Evolutionary conservation across 2,888 invertebrate genomes (phyloP), one percentile per base, ranked within the genome.

Genomic region (Mesorhabditis belari): DNA sequence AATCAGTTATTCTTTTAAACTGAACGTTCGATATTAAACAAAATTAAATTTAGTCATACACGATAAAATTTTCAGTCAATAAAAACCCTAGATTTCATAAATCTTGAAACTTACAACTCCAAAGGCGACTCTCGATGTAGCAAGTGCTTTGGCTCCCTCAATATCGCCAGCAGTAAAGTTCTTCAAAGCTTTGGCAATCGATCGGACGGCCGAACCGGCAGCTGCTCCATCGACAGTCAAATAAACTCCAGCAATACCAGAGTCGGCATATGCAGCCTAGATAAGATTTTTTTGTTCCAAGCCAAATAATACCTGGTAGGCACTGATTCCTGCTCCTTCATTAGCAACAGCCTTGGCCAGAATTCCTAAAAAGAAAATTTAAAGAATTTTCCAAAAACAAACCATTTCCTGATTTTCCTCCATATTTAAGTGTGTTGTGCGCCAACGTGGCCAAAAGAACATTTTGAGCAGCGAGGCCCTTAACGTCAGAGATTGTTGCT

Each of bases 181-280:
- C 52, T 75, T 76, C 25, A 78, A 52, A 4, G 70, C 71, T 25
- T 61, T 61, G 17, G 65, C 70, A 27, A 74, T 74, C 21, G 68
- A 60, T 12, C 62, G 49, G 21, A 79, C 68, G 28, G 57, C 58
- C 5, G 63, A 61, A 6, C 60, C 62, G 24, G 66, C 62, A 17
- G 70, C 54, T 23, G 57, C 6, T 4, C 70, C 72, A 5, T 77
- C 72, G 4, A 70, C 68, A 9, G 69, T 70, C 23, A 78, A 21
- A 60, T 79, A 76, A 21, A 77, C 69, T 49, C 78, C 78, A 19
- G 66, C 75, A 3, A 78, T 64, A 52, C 79, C 77, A 25, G 62
- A 55, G 57, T 68, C 71, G 9, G 26, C 19, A 52, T 53, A 12
- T 4, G 25, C 50, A 9, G 57, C 49, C 23, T 19, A 50, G 6